Conservation (phyloP, 2,888 invertebrate genomes). For the Diplazon laetatorius region DNA sequence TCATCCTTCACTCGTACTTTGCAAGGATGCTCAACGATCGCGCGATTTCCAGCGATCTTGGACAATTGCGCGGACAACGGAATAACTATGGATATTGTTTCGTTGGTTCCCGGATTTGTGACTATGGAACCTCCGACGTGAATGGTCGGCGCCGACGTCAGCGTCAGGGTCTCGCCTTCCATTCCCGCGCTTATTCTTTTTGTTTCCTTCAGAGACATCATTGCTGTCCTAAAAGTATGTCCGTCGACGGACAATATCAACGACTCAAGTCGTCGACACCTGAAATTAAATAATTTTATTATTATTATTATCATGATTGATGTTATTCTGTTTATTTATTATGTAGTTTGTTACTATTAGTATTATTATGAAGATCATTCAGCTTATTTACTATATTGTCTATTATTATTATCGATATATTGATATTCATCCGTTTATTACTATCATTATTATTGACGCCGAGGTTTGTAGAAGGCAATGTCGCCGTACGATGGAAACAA, state of each 20-base stretch:
- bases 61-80: constrained; percentile 77
- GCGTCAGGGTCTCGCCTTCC: constrained; percentile 71
- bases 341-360: too few species aligned
- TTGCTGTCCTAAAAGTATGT: constrained; percentile 1
- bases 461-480: too few species aligned
- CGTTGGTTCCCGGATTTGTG: constrained; percentile 73
- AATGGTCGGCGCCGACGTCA: constrained; percentile 75
- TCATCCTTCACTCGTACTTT: constrained; percentile 66
- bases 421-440: too few species aligned
- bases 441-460: too few species aligned
- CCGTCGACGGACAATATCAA: neutral
- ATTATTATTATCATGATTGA: neutral
- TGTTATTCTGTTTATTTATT: constrained; percentile 2
- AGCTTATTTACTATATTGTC: too few species aligned
- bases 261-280: neutral
- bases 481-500: too few species aligned
- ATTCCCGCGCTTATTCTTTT: constrained; percentile 69
- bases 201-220: constrained; percentile 34
- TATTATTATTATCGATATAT: too few species aligned
- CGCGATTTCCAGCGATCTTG: constrained; percentile 68
- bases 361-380: too few species aligned
- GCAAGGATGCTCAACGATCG: constrained; percentile 66
- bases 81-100: constrained; percentile 77
- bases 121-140: constrained; percentile 77
- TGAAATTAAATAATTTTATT: constrained; percentile 18